Evolutionary conservation across 2,888 invertebrate genomes (phyloP).

Genomic region (Alviniconcha strummeri): DNA sequence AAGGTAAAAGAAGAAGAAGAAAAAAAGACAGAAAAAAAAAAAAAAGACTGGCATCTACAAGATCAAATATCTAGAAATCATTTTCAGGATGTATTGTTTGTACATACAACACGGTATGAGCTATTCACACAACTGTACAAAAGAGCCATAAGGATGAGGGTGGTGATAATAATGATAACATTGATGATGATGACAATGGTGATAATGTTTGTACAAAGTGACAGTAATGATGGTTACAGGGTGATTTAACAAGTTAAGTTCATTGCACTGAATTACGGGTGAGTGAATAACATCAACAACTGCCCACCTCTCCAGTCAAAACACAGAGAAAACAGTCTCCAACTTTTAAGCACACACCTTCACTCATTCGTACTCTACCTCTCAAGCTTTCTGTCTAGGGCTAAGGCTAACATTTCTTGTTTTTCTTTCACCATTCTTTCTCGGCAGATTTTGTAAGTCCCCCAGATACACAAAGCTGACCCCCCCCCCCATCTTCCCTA

Average conservation of each 20-base stretch:
- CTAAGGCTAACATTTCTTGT: no score
- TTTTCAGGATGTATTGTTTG: not conserved
- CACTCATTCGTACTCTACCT: not conserved
- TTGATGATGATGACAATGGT: not conserved
- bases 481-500: no score
- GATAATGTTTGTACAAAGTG: constrained; percentile 7
- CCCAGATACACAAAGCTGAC: no score
- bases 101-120: not conserved
- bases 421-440: no score
- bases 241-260: not conserved
- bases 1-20: not conserved
- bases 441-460: no score
- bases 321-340: not conserved
- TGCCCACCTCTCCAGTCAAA: not conserved
- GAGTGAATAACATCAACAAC: constrained; percentile 18
- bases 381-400: not conserved
- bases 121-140: not conserved
- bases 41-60: not conserved
- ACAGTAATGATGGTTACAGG: not conserved
- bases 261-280: constrained; percentile 20
- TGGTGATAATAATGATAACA: not conserved
- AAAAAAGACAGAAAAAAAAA: not conserved
- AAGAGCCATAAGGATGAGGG: not conserved
- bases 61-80: not conserved
- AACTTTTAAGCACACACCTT: not conserved